A percentile compares a stretch with the other conserved stretches of the same genome.
Conservation (phyloP, 2,888 invertebrate genomes). For the Caenorhabditis parvicauda region DNA sequence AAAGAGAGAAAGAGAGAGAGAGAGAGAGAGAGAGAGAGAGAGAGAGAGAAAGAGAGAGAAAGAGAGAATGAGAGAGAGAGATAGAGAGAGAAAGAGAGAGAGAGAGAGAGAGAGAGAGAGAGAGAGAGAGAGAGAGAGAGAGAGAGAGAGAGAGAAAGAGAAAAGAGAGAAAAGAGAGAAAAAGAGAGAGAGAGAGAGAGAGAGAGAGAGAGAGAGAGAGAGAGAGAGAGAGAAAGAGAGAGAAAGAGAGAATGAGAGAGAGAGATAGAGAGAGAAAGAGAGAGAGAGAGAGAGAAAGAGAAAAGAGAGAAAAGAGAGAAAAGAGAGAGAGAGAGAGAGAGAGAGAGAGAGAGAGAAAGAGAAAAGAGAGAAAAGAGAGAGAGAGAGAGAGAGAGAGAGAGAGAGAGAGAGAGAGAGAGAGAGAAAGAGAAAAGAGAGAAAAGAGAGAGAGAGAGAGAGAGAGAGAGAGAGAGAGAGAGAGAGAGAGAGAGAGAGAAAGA, state of each 20-base stretch:
- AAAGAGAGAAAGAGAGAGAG: constrained; percentile 14
- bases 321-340: neutral
- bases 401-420: too few species aligned
- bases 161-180: constrained; percentile 1
- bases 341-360: neutral
- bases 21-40: constrained; percentile 7
- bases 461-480: too few species aligned
- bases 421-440: too few species aligned
- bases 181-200: constrained; percentile 4
- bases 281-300: constrained; percentile 12
- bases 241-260: neutral
- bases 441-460: too few species aligned
- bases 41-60: constrained; percentile 7
- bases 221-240: constrained; percentile 4
- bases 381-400: too few species aligned
- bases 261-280: neutral
- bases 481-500: too few species aligned
- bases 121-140: neutral
- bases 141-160: constrained; percentile 2
- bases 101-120: neutral
- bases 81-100: constrained; percentile 10
- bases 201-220: neutral
- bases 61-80: constrained; percentile 2
- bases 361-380: neutral
- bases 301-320: constrained; percentile 1